These are phyloP conservation scores for Parus major DNA, from an alignment of 2,113 vertebrate genomes.

Conservation along the genomic window DNA sequence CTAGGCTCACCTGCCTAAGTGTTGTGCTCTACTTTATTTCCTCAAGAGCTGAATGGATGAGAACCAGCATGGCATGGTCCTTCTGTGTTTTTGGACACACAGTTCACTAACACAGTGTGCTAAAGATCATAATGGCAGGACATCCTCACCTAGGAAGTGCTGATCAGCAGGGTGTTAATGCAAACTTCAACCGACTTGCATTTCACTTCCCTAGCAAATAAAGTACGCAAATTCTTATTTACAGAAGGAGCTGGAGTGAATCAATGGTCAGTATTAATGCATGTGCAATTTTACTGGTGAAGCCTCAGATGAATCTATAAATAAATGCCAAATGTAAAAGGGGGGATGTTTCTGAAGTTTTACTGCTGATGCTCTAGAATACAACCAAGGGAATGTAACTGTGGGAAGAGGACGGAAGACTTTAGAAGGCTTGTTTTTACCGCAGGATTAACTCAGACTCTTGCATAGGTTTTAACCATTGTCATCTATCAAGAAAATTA, in stretches of 20 bases:
- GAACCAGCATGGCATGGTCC: not conserved
- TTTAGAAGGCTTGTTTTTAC: not conserved
- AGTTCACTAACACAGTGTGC: not conserved
- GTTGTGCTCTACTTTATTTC: not conserved
- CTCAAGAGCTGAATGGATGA: not conserved
- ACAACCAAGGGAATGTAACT: not conserved
- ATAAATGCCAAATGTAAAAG: not conserved
- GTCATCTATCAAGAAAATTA: not conserved
- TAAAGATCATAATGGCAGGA: not conserved
- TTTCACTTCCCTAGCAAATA: not conserved
- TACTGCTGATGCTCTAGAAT: not conserved
- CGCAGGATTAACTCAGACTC: fast-evolving
- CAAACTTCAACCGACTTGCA: not conserved
- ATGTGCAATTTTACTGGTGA: not conserved
- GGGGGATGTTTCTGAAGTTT: not conserved
- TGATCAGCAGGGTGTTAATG: not conserved
- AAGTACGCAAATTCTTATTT: not conserved
- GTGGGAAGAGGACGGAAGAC: not conserved
- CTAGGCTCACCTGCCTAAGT: not conserved
- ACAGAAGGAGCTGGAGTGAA: not conserved
- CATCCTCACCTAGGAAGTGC: not conserved
- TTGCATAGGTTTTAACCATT: not conserved
- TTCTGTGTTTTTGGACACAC: not conserved
- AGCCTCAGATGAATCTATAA: not conserved
- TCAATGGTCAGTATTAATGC: not conserved